A percentile compares a stretch with the other conserved stretches of the same genome.
These are phyloP conservation scores for Heliocidaris erythrogramma DNA, from an alignment of 35 echinoderm and acorn worm species.

Conservation along the genomic window DNA sequence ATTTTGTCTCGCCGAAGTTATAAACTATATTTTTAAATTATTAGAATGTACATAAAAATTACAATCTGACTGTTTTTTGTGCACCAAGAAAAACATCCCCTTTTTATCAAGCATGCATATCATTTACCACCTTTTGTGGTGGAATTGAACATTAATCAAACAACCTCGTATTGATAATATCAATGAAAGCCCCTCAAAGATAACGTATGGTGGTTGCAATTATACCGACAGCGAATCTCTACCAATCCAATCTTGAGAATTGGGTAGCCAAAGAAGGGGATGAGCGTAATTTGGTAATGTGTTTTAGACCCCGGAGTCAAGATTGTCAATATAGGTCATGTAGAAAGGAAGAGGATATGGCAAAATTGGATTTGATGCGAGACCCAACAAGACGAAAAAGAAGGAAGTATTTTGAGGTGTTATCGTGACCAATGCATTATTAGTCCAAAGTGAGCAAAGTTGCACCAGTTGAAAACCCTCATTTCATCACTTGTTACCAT, in stretches of 20 bases:
- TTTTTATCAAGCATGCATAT: too few relatives aligned
- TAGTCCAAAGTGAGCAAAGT: background rate
- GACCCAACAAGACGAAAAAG: background rate
- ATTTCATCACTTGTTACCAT: too few relatives aligned
- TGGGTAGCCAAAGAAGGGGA: background rate
- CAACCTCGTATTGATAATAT: too few relatives aligned
- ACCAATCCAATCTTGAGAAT: background rate
- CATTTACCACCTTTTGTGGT: too few relatives aligned
- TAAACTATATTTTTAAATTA: too few relatives aligned
- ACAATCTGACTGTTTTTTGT: too few relatives aligned
- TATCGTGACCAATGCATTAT: background rate
- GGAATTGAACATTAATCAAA: too few relatives aligned
- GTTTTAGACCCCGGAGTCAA: background rate
- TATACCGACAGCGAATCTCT: background rate
- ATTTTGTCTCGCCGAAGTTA: too few relatives aligned
- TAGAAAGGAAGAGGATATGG: background rate
- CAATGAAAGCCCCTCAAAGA: background rate
- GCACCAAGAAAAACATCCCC: too few relatives aligned
- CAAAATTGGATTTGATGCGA: background rate
- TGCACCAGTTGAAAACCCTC: too few relatives aligned
- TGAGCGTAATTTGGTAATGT: conserved; percentile 26
- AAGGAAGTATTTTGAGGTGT: background rate
- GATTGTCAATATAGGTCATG: conserved; percentile 20
- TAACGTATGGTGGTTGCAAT: background rate
- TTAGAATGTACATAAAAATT: too few relatives aligned